phyloP scores from a whole-genome alignment of 1,140 invertebrate genomes.

The Platyscapa corneri region DNA sequence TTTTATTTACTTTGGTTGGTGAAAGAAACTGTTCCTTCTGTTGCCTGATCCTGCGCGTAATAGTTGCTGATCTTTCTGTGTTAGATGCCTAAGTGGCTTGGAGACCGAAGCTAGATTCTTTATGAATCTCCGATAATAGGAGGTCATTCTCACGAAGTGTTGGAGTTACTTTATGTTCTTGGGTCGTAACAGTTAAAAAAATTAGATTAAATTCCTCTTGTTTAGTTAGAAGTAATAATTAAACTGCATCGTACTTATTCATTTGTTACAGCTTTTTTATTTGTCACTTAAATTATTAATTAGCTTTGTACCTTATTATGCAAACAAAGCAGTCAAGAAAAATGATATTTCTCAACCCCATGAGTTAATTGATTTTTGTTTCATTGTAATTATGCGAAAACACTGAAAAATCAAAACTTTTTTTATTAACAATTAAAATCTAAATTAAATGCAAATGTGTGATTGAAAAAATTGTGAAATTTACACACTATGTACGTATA shows the following conservation, averaged over 20 bases:
- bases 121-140: not conserved
- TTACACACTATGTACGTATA: too few relatives aligned
- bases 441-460: too few relatives aligned
- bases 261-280: not conserved
- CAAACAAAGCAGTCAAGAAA: not conserved
- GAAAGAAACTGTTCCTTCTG: not conserved
- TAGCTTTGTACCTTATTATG: not conserved
- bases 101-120: not conserved
- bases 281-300: not conserved
- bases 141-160: not conserved
- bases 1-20: not conserved
- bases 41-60: not conserved
- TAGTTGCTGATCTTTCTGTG: not conserved
- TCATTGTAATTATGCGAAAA: not conserved
- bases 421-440: too few relatives aligned
- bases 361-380: too few relatives aligned
- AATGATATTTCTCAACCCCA: not conserved
- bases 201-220: not conserved
- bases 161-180: not conserved
- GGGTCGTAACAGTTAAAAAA: not conserved
- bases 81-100: not conserved
- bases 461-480: too few relatives aligned
- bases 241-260: slow-evolving; percentile 1
- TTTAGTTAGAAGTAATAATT: not conserved
- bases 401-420: too few relatives aligned